Evolutionary conservation across 92 coral and sea anemone genomes (phyloP), one percentile per base, ranked within the genome.

Genomic region (Heliopora coerulea): DNA sequence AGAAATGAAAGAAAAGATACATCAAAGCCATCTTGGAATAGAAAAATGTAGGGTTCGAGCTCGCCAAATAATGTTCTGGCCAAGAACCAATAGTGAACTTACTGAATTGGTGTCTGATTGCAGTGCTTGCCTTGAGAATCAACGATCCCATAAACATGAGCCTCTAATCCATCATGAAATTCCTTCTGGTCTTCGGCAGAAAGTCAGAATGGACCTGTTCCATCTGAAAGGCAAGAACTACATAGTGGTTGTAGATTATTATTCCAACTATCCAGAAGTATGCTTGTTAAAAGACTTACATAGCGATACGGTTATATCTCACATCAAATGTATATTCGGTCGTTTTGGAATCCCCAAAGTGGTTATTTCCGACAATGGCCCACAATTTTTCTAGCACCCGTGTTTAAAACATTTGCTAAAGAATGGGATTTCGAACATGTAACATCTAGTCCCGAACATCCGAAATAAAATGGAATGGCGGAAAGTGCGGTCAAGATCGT

Each of bases 1-100:
- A 21, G 89, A 85, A 62, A 85, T 86, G 12, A 60, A 80, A 14
- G 30, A 64, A 11, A 85, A 81, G 26, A 77, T 85, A 8, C 86
- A 81, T 79, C 66, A 25, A 19, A 81, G 80, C 6, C 86, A 85
- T 54, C 83, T 81, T 67, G 86, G 88, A 18, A 84, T 79, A 9
- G 80, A 79, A 79, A 84, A 84, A 39, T 70, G 70, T 29, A 84
- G 72, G 41, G 80, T 57, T 7, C 68, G 70, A 29, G 84, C 88
- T 3, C 44, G 64, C 13, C 80, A 84, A 49, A 59, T 66, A 20
- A 64, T 78, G 15, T 79, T 83, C 56, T 84, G 88, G 88, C 88
- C 88, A 0, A 77, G 89, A 9, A 81, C 76, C 83, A 46, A 48
- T 3, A 35, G 79, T 12, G 83, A 85, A 23, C 81, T 76, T 0